Percentiles rank a stretch among this genome's conserved stretches.
These are phyloP conservation scores for Drosophila pseudoobscura DNA, from an alignment of 1,140 invertebrate genomes.

Conservation along the genomic window DNA sequence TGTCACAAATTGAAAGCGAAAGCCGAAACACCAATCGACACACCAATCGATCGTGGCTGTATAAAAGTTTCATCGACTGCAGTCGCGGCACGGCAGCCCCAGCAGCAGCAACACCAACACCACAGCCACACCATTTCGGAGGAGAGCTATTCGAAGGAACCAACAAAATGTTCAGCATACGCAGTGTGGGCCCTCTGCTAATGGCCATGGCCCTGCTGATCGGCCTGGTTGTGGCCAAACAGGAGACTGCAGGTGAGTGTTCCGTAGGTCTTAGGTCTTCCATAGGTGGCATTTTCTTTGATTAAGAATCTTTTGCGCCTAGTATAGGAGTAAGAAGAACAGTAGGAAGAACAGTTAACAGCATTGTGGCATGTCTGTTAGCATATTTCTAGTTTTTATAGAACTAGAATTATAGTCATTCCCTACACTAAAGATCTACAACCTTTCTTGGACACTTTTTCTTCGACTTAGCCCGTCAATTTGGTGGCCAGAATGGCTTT, in stretches of 20 bases:
- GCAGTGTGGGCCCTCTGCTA: slow-evolving; percentile 6
- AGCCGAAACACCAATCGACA: slow-evolving; percentile 19
- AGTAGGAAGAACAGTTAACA: no score
- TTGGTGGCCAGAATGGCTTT: slow-evolving; percentile 43
- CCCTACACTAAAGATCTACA: not conserved
- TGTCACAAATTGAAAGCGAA: slow-evolving; percentile 45
- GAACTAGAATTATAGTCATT: no score
- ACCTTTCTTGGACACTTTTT: not conserved
- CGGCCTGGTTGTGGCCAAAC: slow-evolving; percentile 3
- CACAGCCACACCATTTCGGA: not conserved
- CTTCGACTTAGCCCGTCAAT: slow-evolving; percentile 39
- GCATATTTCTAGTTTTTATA: no score
- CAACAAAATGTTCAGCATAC: slow-evolving; percentile 35
- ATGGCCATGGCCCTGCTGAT: not conserved
- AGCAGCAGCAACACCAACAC: slow-evolving; percentile 27
- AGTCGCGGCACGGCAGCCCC: slow-evolving; percentile 31
- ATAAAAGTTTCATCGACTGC: slow-evolving; percentile 47
- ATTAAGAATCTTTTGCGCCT: no score
- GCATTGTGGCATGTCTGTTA: no score
- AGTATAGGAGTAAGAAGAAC: no score
- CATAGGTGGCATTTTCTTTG: no score
- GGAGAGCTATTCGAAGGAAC: not conserved
- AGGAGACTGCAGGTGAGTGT: slow-evolving; percentile 27
- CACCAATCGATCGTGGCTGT: slow-evolving; percentile 23
- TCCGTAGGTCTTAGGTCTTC: no score